Percentiles rank a stretch among this genome's conserved stretches.
Conservation (phyloP, 2,113 vertebrate species). For the Montifringilla adamsi region DNA sequence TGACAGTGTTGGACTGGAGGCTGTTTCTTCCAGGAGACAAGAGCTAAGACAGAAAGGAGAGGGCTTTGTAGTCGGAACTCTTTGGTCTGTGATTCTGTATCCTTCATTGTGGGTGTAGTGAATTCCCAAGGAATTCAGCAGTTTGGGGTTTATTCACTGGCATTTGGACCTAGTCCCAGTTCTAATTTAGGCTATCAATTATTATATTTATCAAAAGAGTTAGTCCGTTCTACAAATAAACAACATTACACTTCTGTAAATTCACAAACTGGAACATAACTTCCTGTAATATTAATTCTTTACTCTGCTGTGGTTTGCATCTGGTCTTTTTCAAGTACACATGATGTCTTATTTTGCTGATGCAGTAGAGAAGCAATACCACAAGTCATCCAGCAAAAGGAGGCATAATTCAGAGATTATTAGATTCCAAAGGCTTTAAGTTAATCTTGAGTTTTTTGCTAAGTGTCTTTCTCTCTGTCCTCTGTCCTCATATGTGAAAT, state of each 20-base stretch:
- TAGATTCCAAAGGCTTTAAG: neutral
- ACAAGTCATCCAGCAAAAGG: neutral
- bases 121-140: neutral
- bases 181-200: neutral
- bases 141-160: neutral
- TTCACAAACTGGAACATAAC: neutral
- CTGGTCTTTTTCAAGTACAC: neutral
- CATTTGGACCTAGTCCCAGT: neutral
- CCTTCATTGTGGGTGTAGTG: neutral
- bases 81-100: accelerated
- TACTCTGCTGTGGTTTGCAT: neutral
- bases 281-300: neutral
- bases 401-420: neutral
- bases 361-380: neutral
- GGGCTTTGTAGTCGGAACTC: neutral
- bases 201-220: neutral
- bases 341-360: neutral
- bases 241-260: neutral
- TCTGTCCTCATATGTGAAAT: neutral
- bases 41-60: neutral
- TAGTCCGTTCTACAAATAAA: neutral
- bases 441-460: neutral
- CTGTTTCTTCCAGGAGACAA: neutral
- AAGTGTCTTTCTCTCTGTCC: neutral
- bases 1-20: neutral